These are phyloP conservation scores for Acestrorhynchus altus DNA, from an alignment of 2,797 vertebrate genomes.

Conservation along the genomic window DNA sequence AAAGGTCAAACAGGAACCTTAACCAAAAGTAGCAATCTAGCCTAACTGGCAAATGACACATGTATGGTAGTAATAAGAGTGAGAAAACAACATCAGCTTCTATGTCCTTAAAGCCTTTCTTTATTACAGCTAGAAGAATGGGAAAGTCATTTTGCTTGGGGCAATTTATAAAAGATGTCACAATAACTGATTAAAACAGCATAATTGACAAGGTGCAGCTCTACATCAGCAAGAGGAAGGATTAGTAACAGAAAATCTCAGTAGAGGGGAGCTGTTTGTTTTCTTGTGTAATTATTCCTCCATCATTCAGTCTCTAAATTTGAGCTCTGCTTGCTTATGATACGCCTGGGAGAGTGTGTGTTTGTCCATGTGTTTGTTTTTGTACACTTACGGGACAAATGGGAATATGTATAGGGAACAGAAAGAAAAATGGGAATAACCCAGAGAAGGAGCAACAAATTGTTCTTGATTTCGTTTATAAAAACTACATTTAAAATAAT, in stretches of 20 bases:
- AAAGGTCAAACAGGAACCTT: neutral
- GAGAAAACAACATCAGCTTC: constrained; percentile 12
- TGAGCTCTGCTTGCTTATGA: constrained; percentile 30
- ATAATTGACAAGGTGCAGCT: constrained; percentile 6
- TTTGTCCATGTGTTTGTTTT: neutral
- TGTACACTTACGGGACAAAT: neutral
- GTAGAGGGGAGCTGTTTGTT: constrained; percentile 8
- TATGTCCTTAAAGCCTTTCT: neutral
- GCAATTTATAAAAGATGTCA: constrained; percentile 4
- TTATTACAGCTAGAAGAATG: constrained; percentile 6
- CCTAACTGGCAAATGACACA: neutral
- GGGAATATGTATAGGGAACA: too few relatives aligned
- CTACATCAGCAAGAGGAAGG: constrained; percentile 26
- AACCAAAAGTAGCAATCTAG: neutral
- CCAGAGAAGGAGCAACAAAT: too few relatives aligned
- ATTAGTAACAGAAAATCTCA: neutral
- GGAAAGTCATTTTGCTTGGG: neutral
- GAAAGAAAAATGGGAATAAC: too few relatives aligned
- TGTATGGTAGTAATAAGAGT: neutral
- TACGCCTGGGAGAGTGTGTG: neutral
- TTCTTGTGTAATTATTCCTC: constrained; percentile 26
- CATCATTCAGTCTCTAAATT: constrained; percentile 11
- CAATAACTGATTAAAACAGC: constrained; percentile 33
- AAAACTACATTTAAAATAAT: too few relatives aligned
- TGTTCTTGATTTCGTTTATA: too few relatives aligned